Evolutionary conservation across 2,797 vertebrate species (phyloP).

Genomic region (Uromys caudimaculatus): DNA sequence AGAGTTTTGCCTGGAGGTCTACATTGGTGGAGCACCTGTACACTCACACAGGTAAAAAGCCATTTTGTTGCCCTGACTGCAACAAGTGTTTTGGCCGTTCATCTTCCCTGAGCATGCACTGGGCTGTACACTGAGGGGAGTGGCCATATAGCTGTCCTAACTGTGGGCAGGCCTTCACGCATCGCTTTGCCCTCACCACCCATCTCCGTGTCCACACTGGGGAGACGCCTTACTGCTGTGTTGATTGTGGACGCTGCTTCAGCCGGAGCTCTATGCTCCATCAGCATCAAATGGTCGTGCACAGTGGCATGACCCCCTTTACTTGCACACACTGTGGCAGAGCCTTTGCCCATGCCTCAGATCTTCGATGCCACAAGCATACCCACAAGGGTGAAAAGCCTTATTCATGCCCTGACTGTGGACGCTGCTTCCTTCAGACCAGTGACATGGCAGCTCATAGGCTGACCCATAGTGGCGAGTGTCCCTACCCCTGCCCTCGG

Average conservation of each 20-base stretch:
- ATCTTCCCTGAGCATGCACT: slow-evolving; percentile 80
- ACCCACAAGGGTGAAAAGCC: slow-evolving; percentile 82
- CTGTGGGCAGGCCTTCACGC: slow-evolving; percentile 82
- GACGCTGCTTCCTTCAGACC: slow-evolving; percentile 79
- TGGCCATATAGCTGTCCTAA: slow-evolving; percentile 71
- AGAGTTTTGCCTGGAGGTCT: slow-evolving; percentile 79
- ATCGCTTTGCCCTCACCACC: slow-evolving; percentile 80
- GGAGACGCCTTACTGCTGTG: slow-evolving; percentile 79
- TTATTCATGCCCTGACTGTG: slow-evolving; percentile 77
- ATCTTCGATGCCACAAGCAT: slow-evolving; percentile 76
- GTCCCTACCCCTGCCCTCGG: slow-evolving; percentile 8
- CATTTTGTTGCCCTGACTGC: slow-evolving; percentile 76
- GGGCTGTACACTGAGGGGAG: slow-evolving; percentile 78
- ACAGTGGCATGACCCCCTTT: slow-evolving; percentile 78
- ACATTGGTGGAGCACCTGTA: slow-evolving; percentile 74
- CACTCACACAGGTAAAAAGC: slow-evolving; percentile 72
- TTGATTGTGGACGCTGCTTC: slow-evolving; percentile 75
- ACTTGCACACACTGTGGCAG: slow-evolving; percentile 72
- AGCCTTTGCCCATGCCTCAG: slow-evolving; percentile 73
- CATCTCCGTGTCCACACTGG: slow-evolving; percentile 62
- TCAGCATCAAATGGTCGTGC: slow-evolving; percentile 73
- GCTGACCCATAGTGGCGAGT: slow-evolving; percentile 79
- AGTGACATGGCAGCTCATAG: slow-evolving; percentile 78
- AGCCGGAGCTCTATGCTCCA: slow-evolving; percentile 81
- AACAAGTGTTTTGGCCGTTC: slow-evolving; percentile 76